A percentile compares a stretch with the other conserved stretches of the same genome.
These are phyloP conservation scores for Riparia riparia DNA, from an alignment of 2,113 vertebrate species.

Conservation along the genomic window DNA sequence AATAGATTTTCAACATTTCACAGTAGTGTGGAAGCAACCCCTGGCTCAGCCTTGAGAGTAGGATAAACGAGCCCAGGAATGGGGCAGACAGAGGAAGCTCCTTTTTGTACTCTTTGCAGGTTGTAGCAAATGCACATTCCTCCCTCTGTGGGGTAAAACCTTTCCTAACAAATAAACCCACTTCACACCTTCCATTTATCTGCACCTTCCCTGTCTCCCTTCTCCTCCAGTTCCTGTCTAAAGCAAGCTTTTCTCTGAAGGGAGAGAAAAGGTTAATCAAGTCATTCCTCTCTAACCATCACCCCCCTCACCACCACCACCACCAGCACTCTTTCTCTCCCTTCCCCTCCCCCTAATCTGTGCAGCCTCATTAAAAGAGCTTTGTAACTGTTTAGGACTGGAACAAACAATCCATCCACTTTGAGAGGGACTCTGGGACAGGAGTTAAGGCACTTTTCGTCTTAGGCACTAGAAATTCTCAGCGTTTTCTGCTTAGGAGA, in stretches of 20 bases:
- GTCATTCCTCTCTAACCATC: slow-evolving; percentile 46
- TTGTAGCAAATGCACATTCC: not conserved
- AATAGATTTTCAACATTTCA: slow-evolving; percentile 30
- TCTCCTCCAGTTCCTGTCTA: not conserved
- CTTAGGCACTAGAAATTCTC: slow-evolving; percentile 64
- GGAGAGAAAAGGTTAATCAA: slow-evolving; percentile 74
- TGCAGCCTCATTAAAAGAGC: slow-evolving; percentile 77
- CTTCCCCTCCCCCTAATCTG: slow-evolving; percentile 75
- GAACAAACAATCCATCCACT: slow-evolving; percentile 75
- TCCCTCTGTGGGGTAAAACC: not conserved
- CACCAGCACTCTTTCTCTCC: slow-evolving; percentile 55
- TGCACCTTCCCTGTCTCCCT: not conserved
- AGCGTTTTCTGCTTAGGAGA: slow-evolving; percentile 48
- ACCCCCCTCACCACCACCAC: slow-evolving; percentile 54
- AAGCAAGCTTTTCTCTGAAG: slow-evolving; percentile 27
- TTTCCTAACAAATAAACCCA: not conserved
- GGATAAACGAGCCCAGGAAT: not conserved
- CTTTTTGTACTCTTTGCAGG: not conserved
- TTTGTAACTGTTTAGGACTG: slow-evolving; percentile 78
- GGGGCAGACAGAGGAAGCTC: not conserved
- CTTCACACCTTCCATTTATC: not conserved
- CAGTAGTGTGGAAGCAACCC: not conserved
- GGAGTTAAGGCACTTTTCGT: slow-evolving; percentile 74
- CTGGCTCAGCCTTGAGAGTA: not conserved
- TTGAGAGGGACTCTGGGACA: slow-evolving; percentile 68